Percentiles rank a stretch among this genome's conserved stretches.
Evolutionary conservation across 2,888 invertebrate genomes (phyloP).

Genomic region (Synanthedon tipuliformis): DNA sequence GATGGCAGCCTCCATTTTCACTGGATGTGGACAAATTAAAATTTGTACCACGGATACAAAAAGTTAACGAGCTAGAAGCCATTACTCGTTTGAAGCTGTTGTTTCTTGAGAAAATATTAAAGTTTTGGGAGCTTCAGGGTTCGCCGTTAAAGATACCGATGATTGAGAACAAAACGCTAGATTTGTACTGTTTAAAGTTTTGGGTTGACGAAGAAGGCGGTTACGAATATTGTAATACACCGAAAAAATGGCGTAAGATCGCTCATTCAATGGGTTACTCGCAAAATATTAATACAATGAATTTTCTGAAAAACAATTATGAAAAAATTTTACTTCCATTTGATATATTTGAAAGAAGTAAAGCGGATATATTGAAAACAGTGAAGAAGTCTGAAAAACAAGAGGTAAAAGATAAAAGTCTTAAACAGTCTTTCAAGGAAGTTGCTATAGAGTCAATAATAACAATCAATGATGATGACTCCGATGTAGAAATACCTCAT

Average conservation of each 20-base stretch:
- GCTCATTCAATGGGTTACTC: constrained; percentile 73
- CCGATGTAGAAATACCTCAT: constrained; percentile 40
- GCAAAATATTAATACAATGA: constrained; percentile 67
- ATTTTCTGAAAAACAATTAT: constrained; percentile 73
- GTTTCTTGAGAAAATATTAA: constrained; percentile 78
- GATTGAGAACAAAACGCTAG: constrained; percentile 77
- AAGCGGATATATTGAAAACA: constrained; percentile 55
- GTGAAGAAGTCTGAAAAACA: constrained; percentile 49
- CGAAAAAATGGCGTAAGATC: constrained; percentile 77
- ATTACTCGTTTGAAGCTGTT: constrained; percentile 78
- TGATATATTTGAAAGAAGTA: constrained; percentile 67
- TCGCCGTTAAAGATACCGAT: constrained; percentile 74
- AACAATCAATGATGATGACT: constrained; percentile 30
- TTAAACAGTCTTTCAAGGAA: constrained; percentile 42
- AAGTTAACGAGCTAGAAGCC: constrained; percentile 73
- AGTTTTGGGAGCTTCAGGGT: constrained; percentile 81
- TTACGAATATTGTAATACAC: constrained; percentile 70
- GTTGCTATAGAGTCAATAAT: constrained; percentile 49
- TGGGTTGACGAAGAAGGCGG: constrained; percentile 70
- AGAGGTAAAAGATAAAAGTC: constrained; percentile 32
- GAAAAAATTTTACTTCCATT: constrained; percentile 77
- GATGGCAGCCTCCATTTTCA: constrained; percentile 84
- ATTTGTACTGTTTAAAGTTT: constrained; percentile 75
- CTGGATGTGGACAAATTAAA: constrained; percentile 76
- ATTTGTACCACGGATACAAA: constrained; percentile 66